Base-by-base conservation (phyloP, 1,140 invertebrate genomes). In the Lepeophtheirus salmonis region DNA sequence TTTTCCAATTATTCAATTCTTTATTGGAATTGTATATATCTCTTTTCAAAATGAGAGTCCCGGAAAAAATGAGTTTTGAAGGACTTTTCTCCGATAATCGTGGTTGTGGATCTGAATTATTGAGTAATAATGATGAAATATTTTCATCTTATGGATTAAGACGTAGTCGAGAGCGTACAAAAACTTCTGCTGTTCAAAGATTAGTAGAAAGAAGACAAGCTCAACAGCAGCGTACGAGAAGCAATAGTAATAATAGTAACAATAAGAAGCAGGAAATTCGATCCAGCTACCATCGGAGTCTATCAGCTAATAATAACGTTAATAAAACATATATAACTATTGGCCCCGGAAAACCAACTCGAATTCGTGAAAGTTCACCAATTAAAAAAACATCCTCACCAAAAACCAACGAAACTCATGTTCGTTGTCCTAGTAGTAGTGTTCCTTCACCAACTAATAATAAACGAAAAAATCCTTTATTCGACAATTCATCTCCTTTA, bases 241-340 rank as follows among this genome's bases (percentile, higher is more conserved):
- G 52, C 22, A 54, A 54, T 24, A 54, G 52, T 23, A 54, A n/a
- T n/a, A 21, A n/a, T n/a, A 21, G 18, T 24, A 14, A 24, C n/a
- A n/a, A 16, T 14, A 20, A n/a, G 13, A 16, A n/a, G n/a, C n/a
- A 54, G n/a, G 52, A 18, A 3, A n/a, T 17, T 18, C 20, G 20
- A n/a, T 23, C 52, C 2, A 20, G 21, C 14, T 21, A 54, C n/a
- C 52, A 54, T 54, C 2, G 52, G 22, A 54, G 52, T 21, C 23
- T 54, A 2, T 54, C 52, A n/a, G 20, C 52, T 2, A 54, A 54
- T 23, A 20, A 50, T 12, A 20, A 17, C 20, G 16, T 18, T 2
- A 50, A 50, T 50, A 60, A 60, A 51, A 60, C 57, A 14, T 60
- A 60, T 25, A 60, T 60, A 13, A 18, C 41, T 10, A 60, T 60